phyloP scores from a whole-genome alignment of 53 echinoderm and acorn worm species.

The Echinarachnius parma region DNA sequence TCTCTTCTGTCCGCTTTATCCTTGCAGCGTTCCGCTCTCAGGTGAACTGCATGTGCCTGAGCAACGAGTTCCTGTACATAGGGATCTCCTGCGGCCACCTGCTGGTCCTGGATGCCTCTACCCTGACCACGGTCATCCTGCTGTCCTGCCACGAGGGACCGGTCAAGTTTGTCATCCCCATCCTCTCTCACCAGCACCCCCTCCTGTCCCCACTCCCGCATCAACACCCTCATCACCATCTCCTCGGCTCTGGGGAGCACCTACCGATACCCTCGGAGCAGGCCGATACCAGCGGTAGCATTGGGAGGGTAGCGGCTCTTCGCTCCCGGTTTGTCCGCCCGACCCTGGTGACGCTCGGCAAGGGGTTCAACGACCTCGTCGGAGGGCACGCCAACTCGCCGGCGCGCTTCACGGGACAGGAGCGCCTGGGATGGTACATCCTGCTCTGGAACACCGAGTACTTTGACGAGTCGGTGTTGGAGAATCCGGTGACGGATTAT shows the following conservation, averaged over 20 bases:
- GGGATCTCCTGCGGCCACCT: conserved; percentile 81
- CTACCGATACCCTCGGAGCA: neutral
- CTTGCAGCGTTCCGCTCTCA: conserved; percentile 67
- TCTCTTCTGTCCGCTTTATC: neutral
- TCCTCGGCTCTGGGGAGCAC: neutral
- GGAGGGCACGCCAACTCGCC: conserved; percentile 79
- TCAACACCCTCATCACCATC: neutral
- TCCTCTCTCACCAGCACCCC: conserved; percentile 29
- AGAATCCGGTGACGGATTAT: neutral
- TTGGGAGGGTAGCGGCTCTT: neutral
- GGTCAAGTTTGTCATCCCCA: conserved; percentile 69
- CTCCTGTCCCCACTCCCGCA: neutral
- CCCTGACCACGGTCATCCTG: conserved; percentile 63
- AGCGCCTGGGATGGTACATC: conserved; percentile 74
- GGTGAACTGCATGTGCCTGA: conserved; percentile 70
- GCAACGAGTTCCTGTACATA: conserved; percentile 74
- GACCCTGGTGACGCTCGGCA: conserved; percentile 78
- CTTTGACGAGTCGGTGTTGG: conserved; percentile 56
- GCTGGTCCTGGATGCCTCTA: conserved; percentile 67
- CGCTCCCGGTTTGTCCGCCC: conserved; percentile 22
- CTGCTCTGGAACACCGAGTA: conserved; percentile 80
- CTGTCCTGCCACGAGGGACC: conserved; percentile 93
- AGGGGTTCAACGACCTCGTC: conserved; percentile 84
- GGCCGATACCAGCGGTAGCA: neutral
- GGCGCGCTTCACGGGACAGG: conserved; percentile 70